Base-by-base conservation (phyloP, 2,888 invertebrate genomes). In the Chaetogeoica ovagalla region DNA sequence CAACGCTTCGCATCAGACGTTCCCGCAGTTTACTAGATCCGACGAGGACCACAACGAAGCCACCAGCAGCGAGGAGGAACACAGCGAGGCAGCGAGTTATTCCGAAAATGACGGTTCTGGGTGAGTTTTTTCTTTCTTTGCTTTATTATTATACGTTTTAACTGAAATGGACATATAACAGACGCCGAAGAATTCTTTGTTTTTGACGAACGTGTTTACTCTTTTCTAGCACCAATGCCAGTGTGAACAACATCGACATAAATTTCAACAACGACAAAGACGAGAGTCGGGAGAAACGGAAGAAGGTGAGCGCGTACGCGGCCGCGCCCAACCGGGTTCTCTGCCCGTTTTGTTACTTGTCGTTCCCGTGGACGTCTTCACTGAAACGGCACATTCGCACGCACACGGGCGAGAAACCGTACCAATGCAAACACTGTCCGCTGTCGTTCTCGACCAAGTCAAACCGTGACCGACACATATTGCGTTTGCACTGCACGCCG, bases 331-430 rank as follows among this genome's bases (percentile, higher is more conserved):
- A 97, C 86, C 90, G 97, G 39, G 95, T 97, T 1, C 92, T 93
- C 70, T 98, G 98, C 84, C 96, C 96, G 0, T 96, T 94, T 85
- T 98, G 98, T 87, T 91, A 93, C 84, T 90, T 97, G 62, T 95
- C 95, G 86, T 98, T 98, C 87, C 97, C 98, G 0, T 98, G 98
- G 98, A 94, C 95, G 0, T 97, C 96, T 48, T 97, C 97, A 0
- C 88, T 98, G 43, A 91, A 96, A n/a, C 90, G 98, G 15, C 98
- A 98, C 86, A 94, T 98, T 59, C 88, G 96, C 9, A 98, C 98
- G 0, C 98, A 98, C 86, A 98, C 97, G 0, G 96, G 94, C 2
- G 97, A 97, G 86, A 98, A 98, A 85, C 98, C 98, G 0, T 98
- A 93, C 88, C 95, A 96, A 85, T 98, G 98, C 86, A 93, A 94